phyloP scores from a whole-genome alignment of 2,888 invertebrate genomes.

The Exocentrus adspersus region DNA sequence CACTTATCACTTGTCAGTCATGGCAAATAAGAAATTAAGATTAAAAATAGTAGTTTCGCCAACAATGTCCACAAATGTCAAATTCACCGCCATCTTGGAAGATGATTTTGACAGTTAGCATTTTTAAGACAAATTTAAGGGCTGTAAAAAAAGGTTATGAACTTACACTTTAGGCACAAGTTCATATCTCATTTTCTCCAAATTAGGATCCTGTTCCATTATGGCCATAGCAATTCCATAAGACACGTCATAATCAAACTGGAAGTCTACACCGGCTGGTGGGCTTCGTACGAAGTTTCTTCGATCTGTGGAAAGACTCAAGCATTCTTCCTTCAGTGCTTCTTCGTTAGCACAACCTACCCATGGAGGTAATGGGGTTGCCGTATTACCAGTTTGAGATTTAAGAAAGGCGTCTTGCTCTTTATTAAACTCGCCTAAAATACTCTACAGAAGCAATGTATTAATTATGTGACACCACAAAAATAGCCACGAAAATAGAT shows the following conservation, averaged over 20 bases:
- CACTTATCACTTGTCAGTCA: no score
- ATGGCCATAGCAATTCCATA: slow-evolving; percentile 95
- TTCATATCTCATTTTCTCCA: slow-evolving; percentile 98
- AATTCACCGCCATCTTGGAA: no score
- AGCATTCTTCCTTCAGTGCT: slow-evolving; percentile 92
- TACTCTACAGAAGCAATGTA: slow-evolving; percentile 76
- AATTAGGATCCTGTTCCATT: slow-evolving; percentile 93
- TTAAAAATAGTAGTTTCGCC: no score
- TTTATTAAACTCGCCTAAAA: slow-evolving; percentile 96
- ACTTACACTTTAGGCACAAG: slow-evolving; percentile 98
- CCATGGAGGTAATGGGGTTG: slow-evolving; percentile 90
- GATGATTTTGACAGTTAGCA: no score
- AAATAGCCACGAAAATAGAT: no score
- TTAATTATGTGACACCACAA: not conserved
- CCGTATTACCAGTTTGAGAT: slow-evolving; percentile 78
- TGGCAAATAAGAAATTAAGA: no score
- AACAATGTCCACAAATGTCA: no score
- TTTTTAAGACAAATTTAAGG: not conserved
- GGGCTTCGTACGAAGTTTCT: slow-evolving; percentile 98
- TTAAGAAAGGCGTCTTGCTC: slow-evolving; percentile 97
- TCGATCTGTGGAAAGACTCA: slow-evolving; percentile 93
- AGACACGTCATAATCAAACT: slow-evolving; percentile 93
- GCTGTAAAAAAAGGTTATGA: not conserved
- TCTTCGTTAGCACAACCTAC: slow-evolving; percentile 94
- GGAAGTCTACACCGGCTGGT: slow-evolving; percentile 93